Evolutionary conservation across 1,140 invertebrate genomes (phyloP).

Genomic region (Mylabris phalerata): DNA sequence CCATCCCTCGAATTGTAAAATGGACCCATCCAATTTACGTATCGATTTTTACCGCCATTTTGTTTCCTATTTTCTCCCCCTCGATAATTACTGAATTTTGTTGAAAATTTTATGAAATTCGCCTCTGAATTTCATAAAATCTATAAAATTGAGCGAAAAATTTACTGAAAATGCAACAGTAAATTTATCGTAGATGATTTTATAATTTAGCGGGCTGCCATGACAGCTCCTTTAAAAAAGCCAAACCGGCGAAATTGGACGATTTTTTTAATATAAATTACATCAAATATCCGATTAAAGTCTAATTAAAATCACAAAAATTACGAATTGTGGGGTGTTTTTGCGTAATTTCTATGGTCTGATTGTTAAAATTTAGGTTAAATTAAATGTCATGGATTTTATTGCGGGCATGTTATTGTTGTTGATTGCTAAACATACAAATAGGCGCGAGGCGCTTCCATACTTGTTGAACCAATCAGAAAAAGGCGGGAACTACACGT

Average conservation of each 20-base stretch:
- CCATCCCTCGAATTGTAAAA: not conserved
- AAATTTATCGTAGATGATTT: conserved; percentile 1
- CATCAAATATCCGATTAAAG: not conserved
- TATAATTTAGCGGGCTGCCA: conserved; percentile 26
- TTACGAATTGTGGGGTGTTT: not conserved
- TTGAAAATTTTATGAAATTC: not conserved
- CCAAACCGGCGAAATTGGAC: conserved; percentile 26
- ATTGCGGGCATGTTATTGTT: not conserved
- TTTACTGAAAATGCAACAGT: not conserved
- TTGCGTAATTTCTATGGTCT: not conserved
- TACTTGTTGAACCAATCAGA: conserved; percentile 29
- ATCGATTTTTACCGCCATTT: conserved; percentile 9
- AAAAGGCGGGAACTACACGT: conserved; percentile 35
- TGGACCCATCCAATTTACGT: conserved; percentile 8
- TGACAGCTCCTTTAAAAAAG: conserved; percentile 21
- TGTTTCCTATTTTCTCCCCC: not conserved
- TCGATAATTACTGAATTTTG: not conserved
- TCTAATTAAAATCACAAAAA: too few species aligned
- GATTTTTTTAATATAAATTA: too few species aligned
- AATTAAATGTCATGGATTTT: conserved; percentile 26
- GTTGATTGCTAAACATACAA: conserved; percentile 13
- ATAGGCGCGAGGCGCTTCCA: conserved; percentile 6
- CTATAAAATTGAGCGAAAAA: not conserved
- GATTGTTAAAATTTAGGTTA: conserved; percentile 22
- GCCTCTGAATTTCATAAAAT: not conserved